These are phyloP conservation scores for Drosophila putrida DNA, from an alignment of 2,888 invertebrate species.

Conservation along the genomic window DNA sequence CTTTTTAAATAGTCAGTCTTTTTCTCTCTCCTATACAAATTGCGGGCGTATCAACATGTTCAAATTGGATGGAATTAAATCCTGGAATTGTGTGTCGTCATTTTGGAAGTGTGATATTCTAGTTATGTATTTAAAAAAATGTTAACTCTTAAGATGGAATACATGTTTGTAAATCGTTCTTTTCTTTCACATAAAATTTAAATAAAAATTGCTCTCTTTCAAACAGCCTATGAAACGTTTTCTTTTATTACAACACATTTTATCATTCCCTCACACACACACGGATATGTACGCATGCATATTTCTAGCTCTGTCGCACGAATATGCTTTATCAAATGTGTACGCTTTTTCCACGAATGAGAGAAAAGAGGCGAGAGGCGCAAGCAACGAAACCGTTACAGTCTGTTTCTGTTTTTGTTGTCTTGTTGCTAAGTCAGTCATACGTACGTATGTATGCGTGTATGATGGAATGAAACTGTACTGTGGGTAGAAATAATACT, in stretches of 20 bases:
- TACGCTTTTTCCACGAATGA: slow-evolving; percentile 48
- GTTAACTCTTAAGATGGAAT: slow-evolving; percentile 64
- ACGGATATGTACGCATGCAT: slow-evolving; percentile 36
- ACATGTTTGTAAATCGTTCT: slow-evolving; percentile 32
- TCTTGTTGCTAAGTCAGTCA: slow-evolving; percentile 76
- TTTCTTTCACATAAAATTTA: slow-evolving; percentile 16
- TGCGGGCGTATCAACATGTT: slow-evolving; percentile 85
- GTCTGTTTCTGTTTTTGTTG: slow-evolving; percentile 51
- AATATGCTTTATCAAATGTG: slow-evolving; percentile 49
- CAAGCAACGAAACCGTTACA: slow-evolving; percentile 63
- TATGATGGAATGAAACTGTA: slow-evolving; percentile 66
- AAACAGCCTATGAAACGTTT: slow-evolving; percentile 49
- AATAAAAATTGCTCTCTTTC: slow-evolving; percentile 26
- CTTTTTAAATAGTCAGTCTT: slow-evolving; percentile 85
- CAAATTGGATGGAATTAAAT: slow-evolving; percentile 3
- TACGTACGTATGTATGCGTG: slow-evolving; percentile 3
- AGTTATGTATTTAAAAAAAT: slow-evolving; percentile 22
- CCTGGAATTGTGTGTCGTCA: not conserved
- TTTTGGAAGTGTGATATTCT: slow-evolving; percentile 40
- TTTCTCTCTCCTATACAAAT: slow-evolving; percentile 86
- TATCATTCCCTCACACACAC: slow-evolving; percentile 47
- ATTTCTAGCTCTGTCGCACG: slow-evolving; percentile 69
- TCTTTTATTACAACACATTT: slow-evolving; percentile 66
- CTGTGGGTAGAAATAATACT: slow-evolving; percentile 51
- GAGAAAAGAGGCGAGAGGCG: slow-evolving; percentile 6